Conservation (phyloP, 2,113 vertebrate species). For the Sitta europaea region DNA sequence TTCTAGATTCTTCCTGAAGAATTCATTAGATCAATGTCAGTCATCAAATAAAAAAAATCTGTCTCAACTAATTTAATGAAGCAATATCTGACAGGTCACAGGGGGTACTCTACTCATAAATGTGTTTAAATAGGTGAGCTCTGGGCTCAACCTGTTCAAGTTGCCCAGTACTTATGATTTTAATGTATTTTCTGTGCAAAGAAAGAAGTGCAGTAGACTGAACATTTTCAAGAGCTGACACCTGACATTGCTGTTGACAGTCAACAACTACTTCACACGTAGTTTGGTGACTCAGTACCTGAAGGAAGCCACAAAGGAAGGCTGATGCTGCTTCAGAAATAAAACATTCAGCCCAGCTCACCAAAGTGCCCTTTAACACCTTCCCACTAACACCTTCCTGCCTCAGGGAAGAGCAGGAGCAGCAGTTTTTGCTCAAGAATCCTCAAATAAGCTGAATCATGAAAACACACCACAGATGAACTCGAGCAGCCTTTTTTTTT, state of each 20-base stretch:
- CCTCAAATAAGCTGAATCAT: not conserved
- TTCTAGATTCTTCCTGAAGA: not conserved
- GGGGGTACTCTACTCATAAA: not conserved
- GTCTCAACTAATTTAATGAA: not conserved
- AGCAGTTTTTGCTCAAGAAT: not conserved
- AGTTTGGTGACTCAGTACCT: not conserved
- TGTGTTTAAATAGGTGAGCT: not conserved
- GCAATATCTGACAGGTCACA: not conserved
- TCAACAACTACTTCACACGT: accelerated
- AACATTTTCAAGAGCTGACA: not conserved
- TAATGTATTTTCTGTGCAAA: not conserved
- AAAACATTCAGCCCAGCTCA: not conserved
- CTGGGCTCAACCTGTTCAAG: not conserved
- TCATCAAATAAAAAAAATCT: not conserved
- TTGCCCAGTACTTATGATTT: not conserved
- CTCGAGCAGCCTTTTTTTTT: not conserved
- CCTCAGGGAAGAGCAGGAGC: not conserved
- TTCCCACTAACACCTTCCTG: not conserved
- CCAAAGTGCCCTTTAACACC: not conserved
- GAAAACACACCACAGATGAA: accelerated
- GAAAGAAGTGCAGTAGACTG: not conserved
- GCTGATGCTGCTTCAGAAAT: not conserved
- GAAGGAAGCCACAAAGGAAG: not conserved
- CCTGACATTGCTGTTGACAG: not conserved
- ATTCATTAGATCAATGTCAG: not conserved